Percentiles rank a stretch among this genome's conserved stretches.
phyloP scores from a whole-genome alignment of 2,797 vertebrate genomes.

The Lemur catta region DNA sequence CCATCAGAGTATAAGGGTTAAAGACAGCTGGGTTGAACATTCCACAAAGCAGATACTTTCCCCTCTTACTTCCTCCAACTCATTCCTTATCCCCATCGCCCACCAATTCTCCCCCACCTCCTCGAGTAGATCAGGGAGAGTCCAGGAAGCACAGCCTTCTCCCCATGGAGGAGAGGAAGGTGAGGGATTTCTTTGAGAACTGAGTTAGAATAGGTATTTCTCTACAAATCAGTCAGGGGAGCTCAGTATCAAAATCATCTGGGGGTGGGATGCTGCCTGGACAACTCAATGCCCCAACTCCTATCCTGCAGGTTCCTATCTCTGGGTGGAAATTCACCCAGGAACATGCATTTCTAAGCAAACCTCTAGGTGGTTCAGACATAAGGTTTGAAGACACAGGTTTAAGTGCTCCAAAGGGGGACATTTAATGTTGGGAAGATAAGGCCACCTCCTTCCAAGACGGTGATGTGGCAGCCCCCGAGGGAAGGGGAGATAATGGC shows the following conservation, averaged over 20 bases:
- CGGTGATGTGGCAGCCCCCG: not conserved
- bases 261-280: accelerated
- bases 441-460: not conserved
- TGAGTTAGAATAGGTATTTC: not conserved
- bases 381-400: not conserved
- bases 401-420: not conserved
- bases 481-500: not conserved
- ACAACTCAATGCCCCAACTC: not conserved
- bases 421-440: not conserved
- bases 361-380: not conserved
- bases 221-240: not conserved
- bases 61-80: not conserved
- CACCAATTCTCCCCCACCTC: not conserved
- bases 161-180: not conserved
- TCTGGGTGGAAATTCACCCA: not conserved
- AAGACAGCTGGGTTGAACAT: not conserved
- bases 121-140: not conserved
- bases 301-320: not conserved
- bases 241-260: not conserved
- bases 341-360: not conserved
- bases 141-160: not conserved
- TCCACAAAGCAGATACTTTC: not conserved
- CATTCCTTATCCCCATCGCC: no score
- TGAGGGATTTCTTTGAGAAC: not conserved
- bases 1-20: not conserved